phyloP scores from a whole-genome alignment of 2,797 vertebrate genomes.

The Enteromius trimaculatus region DNA sequence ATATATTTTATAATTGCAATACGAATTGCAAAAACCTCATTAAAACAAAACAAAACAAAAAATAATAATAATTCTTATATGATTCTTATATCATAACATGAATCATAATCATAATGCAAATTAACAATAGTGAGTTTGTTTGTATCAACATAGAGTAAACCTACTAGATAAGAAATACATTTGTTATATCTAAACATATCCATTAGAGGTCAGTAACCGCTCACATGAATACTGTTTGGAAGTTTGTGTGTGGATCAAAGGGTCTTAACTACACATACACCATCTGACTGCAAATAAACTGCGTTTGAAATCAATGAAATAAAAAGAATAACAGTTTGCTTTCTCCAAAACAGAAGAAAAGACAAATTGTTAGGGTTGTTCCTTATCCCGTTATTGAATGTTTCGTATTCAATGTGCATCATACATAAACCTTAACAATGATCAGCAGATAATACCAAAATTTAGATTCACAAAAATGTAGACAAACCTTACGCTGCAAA shows the following conservation, averaged over 20 bases:
- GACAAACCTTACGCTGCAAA: background rate
- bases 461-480: background rate
- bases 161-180: background rate
- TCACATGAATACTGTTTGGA: background rate
- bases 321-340: background rate
- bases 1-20: too few species aligned
- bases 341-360: background rate
- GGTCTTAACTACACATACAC: background rate
- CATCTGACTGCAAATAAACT: background rate
- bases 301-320: background rate
- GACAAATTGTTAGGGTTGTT: background rate
- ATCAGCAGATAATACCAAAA: background rate
- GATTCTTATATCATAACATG: too few species aligned
- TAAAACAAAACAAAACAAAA: too few species aligned
- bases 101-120: too few species aligned
- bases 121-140: background rate
- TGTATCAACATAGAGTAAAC: background rate
- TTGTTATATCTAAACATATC: background rate
- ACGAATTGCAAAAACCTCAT: too few species aligned
- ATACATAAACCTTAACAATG: too few species aligned
- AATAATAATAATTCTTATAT: too few species aligned
- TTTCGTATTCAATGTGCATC: background rate
- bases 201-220: conserved; percentile 22
- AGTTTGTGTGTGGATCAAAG: background rate
- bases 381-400: background rate